Percentiles rank a stretch among this genome's conserved stretches.
These are phyloP conservation scores for Peucedramus taeniatus DNA, from an alignment of 2,113 vertebrate genomes.

Conservation along the genomic window DNA sequence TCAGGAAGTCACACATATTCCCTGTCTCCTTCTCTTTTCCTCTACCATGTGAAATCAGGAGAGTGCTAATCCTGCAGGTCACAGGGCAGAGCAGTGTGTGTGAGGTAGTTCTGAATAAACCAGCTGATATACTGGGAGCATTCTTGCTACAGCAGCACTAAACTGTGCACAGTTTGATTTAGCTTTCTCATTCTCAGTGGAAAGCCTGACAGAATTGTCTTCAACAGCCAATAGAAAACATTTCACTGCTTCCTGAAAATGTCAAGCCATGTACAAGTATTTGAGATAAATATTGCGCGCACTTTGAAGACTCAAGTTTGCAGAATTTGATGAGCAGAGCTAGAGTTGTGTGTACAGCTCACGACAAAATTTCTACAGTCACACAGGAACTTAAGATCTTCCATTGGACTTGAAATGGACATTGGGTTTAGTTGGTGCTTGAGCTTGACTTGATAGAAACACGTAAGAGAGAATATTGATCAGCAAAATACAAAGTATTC, in stretches of 20 bases:
- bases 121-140: background rate
- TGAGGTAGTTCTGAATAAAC: background rate
- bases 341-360: background rate
- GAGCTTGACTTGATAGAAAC: background rate
- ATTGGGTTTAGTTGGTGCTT: background rate
- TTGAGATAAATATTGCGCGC: background rate
- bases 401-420: background rate
- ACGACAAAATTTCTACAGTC: background rate
- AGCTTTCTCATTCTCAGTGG: background rate
- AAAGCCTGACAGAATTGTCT: background rate
- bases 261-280: background rate
- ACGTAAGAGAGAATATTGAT: background rate
- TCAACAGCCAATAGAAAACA: background rate
- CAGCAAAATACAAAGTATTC: background rate
- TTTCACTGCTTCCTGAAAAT: background rate
- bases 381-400: background rate
- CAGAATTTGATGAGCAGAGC: background rate
- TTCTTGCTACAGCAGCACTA: background rate
- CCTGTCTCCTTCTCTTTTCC: background rate
- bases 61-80: background rate
- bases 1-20: background rate
- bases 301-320: background rate
- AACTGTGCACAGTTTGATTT: background rate
- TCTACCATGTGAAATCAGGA: accelerated
- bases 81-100: background rate